phyloP scores from a whole-genome alignment of 2,113 vertebrate species.

The Sisor rabdophorus region DNA sequence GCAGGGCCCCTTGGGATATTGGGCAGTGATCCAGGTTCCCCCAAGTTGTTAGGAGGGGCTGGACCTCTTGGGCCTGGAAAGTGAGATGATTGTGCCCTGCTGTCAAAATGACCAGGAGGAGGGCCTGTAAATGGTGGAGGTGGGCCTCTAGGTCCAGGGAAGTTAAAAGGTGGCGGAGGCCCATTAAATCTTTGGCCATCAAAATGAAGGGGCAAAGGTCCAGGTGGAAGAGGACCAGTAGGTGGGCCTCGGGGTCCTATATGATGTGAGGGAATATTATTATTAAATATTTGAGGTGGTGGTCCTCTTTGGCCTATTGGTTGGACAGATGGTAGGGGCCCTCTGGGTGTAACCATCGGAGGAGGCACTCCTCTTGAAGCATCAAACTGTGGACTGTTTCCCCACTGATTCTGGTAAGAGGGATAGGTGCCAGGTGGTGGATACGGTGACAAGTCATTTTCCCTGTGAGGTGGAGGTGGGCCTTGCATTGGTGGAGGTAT shows the following conservation, averaged over 20 bases:
- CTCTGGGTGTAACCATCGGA: constrained; percentile 69
- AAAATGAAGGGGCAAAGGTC: constrained; percentile 55
- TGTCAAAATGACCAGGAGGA: constrained; percentile 71
- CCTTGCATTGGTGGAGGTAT: constrained; percentile 64
- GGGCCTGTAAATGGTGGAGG: constrained; percentile 64
- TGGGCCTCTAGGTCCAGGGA: constrained; percentile 78
- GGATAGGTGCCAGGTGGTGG: constrained; percentile 59
- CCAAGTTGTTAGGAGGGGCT: constrained; percentile 70
- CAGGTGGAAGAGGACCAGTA: constrained; percentile 60
- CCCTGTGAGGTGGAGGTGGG: constrained; percentile 60
- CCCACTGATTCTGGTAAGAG: constrained; percentile 71
- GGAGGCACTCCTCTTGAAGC: constrained; percentile 63
- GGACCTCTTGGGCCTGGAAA: constrained; percentile 75
- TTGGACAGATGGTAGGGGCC: constrained; percentile 60
- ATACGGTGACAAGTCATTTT: constrained; percentile 61
- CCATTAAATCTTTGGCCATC: constrained; percentile 79
- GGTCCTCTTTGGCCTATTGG: constrained; percentile 63
- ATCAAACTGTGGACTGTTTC: constrained; percentile 57
- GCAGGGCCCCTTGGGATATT: constrained; percentile 54
- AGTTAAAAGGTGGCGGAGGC: constrained; percentile 81
- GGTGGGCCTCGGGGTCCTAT: constrained; percentile 70
- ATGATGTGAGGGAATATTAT: constrained; percentile 72
- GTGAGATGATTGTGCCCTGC: constrained; percentile 74
- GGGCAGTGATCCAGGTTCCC: constrained; percentile 69
- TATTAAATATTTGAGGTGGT: constrained; percentile 68